Percentiles rank a stretch among this genome's conserved stretches.
Conservation (phyloP, 2,797 vertebrate genomes). For the Argya squamiceps region DNA sequence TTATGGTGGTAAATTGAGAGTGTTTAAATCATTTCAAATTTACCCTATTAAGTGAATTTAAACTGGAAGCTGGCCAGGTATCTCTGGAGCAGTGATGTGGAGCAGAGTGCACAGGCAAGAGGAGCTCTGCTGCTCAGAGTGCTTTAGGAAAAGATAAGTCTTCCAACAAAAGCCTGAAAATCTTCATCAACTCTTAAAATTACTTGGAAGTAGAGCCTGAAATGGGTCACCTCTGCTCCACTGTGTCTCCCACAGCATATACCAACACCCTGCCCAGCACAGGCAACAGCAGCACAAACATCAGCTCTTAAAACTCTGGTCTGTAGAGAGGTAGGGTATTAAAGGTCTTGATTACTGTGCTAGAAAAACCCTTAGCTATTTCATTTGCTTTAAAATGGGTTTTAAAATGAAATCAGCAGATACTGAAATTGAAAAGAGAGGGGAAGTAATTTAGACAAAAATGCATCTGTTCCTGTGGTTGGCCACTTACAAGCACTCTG, state of each 20-base stretch:
- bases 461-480: not conserved
- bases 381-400: conserved; percentile 41
- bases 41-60: conserved; percentile 1
- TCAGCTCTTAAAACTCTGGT: not conserved
- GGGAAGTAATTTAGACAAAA: conserved; percentile 51
- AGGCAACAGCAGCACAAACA: not conserved
- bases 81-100: not conserved
- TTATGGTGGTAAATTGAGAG: conserved; percentile 2
- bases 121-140: not conserved
- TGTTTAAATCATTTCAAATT: conserved; percentile 39
- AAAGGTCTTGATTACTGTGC: not conserved
- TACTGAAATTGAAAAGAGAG: conserved; percentile 30
- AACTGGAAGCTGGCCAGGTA: conserved; percentile 23
- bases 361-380: conserved; percentile 4
- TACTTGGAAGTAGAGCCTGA: not conserved
- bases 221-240: not conserved
- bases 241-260: not conserved
- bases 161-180: conserved; percentile 4
- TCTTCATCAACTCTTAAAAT: not conserved
- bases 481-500: not conserved
- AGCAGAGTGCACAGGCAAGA: not conserved
- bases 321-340: not conserved
- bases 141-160: not conserved
- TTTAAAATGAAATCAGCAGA: conserved; percentile 48
- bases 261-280: not conserved